A percentile compares a stretch with the other conserved stretches of the same genome.
phyloP scores from a whole-genome alignment of 2,797 vertebrate species.

The Sarcoramphus papa region DNA sequence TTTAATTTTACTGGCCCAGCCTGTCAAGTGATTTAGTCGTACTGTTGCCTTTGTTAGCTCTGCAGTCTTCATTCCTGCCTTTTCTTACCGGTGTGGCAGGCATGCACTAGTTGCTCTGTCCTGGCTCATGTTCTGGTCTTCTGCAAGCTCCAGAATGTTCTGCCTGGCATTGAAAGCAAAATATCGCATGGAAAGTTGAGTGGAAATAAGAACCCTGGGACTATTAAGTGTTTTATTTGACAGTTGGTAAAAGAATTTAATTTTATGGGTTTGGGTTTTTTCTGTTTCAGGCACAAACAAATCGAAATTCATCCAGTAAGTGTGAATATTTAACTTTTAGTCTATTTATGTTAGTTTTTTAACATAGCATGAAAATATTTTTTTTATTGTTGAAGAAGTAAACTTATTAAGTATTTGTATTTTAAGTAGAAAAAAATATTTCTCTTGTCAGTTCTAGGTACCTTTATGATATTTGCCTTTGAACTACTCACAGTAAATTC shows the following conservation, averaged over 20 bases:
- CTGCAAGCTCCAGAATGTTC: neutral
- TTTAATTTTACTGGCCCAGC: neutral
- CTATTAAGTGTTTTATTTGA: neutral
- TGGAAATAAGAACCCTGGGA: neutral
- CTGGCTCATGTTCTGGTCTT: neutral
- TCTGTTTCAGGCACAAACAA: slow-evolving; percentile 83
- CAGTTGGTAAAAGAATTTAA: neutral
- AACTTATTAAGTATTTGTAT: neutral
- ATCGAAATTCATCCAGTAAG: slow-evolving; percentile 92
- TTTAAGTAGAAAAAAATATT: neutral
- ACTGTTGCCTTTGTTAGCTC: neutral
- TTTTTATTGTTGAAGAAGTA: neutral
- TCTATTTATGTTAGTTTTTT: neutral
- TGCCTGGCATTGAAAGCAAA: neutral
- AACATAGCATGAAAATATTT: neutral
- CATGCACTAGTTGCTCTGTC: neutral
- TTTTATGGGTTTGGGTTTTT: neutral
- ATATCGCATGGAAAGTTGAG: neutral
- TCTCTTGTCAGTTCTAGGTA: neutral
- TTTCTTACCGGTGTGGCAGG: neutral
- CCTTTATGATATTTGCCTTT: neutral
- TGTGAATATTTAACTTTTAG: slow-evolving; percentile 55
- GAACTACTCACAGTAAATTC: neutral
- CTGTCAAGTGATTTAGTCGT: neutral
- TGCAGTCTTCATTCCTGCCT: neutral